phyloP scores from a whole-genome alignment of 2,797 vertebrate genomes.

The Chanos chanos region DNA sequence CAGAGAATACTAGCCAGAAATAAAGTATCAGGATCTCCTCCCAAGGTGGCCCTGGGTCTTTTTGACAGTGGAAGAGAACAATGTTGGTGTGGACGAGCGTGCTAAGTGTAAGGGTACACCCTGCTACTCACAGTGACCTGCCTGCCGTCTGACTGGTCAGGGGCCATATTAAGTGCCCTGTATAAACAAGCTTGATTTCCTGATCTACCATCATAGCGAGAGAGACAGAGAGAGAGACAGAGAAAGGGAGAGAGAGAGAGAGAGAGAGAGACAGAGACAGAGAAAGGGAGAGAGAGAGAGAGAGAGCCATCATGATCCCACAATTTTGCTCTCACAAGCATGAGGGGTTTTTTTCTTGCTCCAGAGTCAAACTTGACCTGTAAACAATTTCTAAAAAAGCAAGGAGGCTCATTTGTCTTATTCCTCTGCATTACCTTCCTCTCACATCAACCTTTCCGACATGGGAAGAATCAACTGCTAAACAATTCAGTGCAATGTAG shows the following conservation, averaged over 20 bases:
- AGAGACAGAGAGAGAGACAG: slow-evolving; percentile 44
- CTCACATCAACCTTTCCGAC: too few relatives aligned
- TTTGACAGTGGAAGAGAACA: slow-evolving; percentile 21
- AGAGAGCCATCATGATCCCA: too few relatives aligned
- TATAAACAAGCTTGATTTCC: slow-evolving; percentile 41
- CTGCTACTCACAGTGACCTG: slow-evolving; percentile 73
- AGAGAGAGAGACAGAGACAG: slow-evolving; percentile 36
- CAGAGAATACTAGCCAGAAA: too few relatives aligned
- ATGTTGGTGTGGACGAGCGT: slow-evolving; percentile 26
- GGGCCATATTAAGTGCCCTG: slow-evolving; percentile 44
- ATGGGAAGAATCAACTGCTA: too few relatives aligned
- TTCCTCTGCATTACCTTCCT: too few relatives aligned
- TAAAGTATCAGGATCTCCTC: too few relatives aligned
- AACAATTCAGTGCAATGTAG: too few relatives aligned
- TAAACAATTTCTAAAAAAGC: too few relatives aligned
- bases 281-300: slow-evolving; percentile 16
- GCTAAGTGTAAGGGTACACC: slow-evolving; percentile 64
- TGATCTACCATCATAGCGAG: slow-evolving; percentile 41
- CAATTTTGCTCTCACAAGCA: too few relatives aligned
- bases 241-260: slow-evolving; percentile 45
- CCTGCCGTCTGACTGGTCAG: slow-evolving; percentile 67
- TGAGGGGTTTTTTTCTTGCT: too few relatives aligned
- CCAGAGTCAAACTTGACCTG: too few relatives aligned
- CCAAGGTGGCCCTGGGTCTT: slow-evolving; percentile 10
- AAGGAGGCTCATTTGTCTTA: too few relatives aligned